Conservation (phyloP, 1,140 invertebrate genomes). For the Zophobas atratus region DNA sequence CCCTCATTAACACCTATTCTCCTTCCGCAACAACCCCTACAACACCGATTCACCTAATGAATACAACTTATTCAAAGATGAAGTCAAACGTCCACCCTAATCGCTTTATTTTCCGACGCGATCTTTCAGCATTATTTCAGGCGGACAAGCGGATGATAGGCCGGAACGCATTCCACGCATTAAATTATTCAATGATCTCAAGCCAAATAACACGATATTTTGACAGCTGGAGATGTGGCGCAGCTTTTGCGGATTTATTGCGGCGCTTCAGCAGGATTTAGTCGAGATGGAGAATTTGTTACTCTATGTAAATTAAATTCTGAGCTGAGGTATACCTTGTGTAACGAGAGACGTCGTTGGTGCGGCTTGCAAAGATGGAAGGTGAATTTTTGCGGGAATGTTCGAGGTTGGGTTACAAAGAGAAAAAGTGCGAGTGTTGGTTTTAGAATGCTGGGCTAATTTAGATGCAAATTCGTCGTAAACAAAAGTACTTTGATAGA, state of each 20-base stretch:
- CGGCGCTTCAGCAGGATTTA: slow-evolving; percentile 3
- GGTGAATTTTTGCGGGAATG: slow-evolving; percentile 6
- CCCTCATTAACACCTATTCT: slow-evolving; percentile 10
- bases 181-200: slow-evolving; percentile 36
- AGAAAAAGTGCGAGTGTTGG: neutral
- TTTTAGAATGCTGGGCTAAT: neutral
- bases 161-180: slow-evolving; percentile 2
- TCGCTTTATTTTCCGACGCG: neutral
- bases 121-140: neutral
- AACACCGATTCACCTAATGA: slow-evolving; percentile 1
- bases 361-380: neutral
- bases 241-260: slow-evolving; percentile 43
- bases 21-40: neutral
- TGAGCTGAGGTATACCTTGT: slow-evolving; percentile 3
- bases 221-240: slow-evolving; percentile 38
- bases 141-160: slow-evolving; percentile 4
- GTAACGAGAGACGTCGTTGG: slow-evolving; percentile 19
- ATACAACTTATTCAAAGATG: too few relatives aligned
- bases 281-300: slow-evolving; percentile 24
- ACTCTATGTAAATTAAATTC: slow-evolving; percentile 41
- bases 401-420: neutral
- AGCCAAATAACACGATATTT: slow-evolving; percentile 39
- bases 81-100: neutral
- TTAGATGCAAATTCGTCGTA: too few relatives aligned
- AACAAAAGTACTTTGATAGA: too few relatives aligned